Evolutionary conservation across 2,113 vertebrate species (phyloP).

Genomic region (Haemorhous mexicanus): DNA sequence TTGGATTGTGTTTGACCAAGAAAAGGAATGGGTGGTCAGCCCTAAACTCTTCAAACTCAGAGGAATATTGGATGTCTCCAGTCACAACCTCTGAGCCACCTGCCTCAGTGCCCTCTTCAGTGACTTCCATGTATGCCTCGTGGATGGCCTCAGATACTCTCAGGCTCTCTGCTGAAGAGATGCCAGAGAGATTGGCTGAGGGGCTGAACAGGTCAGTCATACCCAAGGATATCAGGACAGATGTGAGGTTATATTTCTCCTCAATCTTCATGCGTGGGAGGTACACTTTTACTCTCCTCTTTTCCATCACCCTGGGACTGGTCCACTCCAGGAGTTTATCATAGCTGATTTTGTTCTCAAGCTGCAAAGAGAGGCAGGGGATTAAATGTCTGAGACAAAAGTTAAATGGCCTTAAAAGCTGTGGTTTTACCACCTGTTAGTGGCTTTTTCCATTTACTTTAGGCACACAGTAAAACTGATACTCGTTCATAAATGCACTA

Average conservation of each 20-base stretch:
- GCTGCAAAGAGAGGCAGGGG: conserved; percentile 33
- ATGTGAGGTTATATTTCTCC: conserved; percentile 46
- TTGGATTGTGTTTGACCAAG: conserved; percentile 60
- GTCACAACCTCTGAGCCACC: neutral
- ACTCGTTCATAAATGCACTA: neutral
- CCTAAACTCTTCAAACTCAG: conserved; percentile 19
- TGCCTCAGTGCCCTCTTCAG: conserved; percentile 60
- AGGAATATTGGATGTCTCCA: neutral
- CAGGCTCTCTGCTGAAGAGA: conserved; percentile 52
- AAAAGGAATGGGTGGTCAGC: conserved; percentile 70
- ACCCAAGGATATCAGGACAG: conserved; percentile 46
- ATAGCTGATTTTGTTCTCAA: conserved; percentile 60
- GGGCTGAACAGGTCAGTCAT: conserved; percentile 49
- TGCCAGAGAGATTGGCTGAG: conserved; percentile 73
- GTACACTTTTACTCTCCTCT: conserved; percentile 50
- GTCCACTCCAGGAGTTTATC: conserved; percentile 62
- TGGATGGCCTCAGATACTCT: conserved; percentile 63
- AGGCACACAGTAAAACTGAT: neutral
- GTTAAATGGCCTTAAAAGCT: neutral
- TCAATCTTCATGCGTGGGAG: conserved; percentile 72
- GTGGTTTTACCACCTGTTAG: neutral
- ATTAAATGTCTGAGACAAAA: neutral
- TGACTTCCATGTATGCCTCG: conserved; percentile 59
- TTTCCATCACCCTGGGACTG: conserved; percentile 37
- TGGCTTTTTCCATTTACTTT: neutral